These are phyloP conservation scores for Holacanthus passer DNA, from an alignment of 2,113 vertebrate genomes.

Conservation along the genomic window DNA sequence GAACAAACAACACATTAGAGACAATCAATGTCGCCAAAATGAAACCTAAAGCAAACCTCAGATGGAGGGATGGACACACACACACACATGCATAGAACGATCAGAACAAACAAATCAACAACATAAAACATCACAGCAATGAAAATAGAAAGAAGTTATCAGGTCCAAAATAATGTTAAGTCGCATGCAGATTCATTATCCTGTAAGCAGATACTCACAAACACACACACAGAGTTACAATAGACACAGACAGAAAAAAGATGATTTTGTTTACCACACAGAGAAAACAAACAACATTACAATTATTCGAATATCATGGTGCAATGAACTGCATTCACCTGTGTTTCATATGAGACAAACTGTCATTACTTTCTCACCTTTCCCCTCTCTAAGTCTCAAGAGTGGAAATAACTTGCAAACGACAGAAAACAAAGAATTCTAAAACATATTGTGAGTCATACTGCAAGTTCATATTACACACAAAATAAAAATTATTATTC, in stretches of 20 bases:
- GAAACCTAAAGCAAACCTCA: constrained; percentile 52
- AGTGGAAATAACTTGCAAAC: neutral
- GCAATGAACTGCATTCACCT: constrained; percentile 10
- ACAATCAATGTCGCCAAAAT: constrained; percentile 68
- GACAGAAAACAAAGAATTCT: constrained; percentile 35
- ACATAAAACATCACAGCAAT: constrained; percentile 28
- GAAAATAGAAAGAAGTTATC: constrained; percentile 22
- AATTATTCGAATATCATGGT: constrained; percentile 4
- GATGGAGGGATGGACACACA: constrained; percentile 44
- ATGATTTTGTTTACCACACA: constrained; percentile 45
- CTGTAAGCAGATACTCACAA: neutral
- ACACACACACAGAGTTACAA: neutral
- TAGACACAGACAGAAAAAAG: constrained; percentile 2
- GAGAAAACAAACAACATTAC: constrained; percentile 36
- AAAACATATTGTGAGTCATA: constrained; percentile 36
- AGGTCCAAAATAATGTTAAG: constrained; percentile 30
- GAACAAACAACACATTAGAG: constrained; percentile 93
- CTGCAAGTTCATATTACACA: constrained; percentile 55
- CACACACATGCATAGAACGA: constrained; percentile 31
- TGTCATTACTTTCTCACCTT: neutral
- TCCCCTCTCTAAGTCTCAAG: neutral
- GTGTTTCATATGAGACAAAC: neutral
- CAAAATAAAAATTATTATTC: constrained; percentile 53
- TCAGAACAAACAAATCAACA: constrained; percentile 39
- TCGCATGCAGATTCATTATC: neutral